Conservation (phyloP, 2,888 invertebrate genomes). For the Yponomeuta cagnagella region DNA sequence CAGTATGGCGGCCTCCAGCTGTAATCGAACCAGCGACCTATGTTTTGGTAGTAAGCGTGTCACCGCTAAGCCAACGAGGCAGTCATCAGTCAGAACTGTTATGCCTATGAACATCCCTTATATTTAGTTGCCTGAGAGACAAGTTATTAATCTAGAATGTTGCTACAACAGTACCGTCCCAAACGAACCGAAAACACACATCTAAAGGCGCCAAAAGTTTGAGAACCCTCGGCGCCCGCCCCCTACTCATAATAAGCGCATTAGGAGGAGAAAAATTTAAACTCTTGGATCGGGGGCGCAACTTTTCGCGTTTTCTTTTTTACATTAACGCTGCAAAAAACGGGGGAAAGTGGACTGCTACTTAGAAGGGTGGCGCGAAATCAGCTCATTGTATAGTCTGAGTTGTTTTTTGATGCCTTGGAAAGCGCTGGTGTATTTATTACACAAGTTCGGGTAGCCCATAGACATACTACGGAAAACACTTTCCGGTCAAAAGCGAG, state of each 20-base stretch:
- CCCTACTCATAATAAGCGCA: slow-evolving; percentile 71
- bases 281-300: slow-evolving; percentile 45
- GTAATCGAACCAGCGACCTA: no score
- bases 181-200: not conserved
- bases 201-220: slow-evolving; percentile 30
- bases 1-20: no score
- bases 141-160: no score
- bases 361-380: slow-evolving; percentile 62
- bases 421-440: not conserved
- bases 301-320: slow-evolving; percentile 71
- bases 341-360: slow-evolving; percentile 52
- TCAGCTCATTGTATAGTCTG: not conserved
- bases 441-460: no score
- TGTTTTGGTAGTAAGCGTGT: no score
- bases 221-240: slow-evolving; percentile 41
- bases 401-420: not conserved
- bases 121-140: no score
- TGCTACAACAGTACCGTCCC: not conserved
- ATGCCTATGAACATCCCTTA: no score
- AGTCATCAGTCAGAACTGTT: no score
- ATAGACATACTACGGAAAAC: no score
- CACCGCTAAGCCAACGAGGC: no score
- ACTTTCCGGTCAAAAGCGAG: no score
- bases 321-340: slow-evolving; percentile 58
- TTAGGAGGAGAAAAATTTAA: slow-evolving; percentile 66